phyloP scores from a whole-genome alignment of 2,797 vertebrate species.

The Chaetodon trifasciatus region DNA sequence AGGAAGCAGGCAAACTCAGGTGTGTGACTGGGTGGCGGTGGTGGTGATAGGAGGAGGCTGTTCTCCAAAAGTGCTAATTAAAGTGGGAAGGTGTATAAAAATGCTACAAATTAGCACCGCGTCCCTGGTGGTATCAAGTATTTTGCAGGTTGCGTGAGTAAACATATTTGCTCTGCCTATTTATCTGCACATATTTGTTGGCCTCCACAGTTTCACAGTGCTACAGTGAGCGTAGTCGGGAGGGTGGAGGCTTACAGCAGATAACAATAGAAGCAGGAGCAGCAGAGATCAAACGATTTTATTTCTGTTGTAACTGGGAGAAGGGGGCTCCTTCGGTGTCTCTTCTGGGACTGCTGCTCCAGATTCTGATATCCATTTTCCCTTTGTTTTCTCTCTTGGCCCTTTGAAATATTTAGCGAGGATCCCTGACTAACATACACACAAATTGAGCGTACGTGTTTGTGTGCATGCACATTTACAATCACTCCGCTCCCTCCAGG shows the following conservation, averaged over 20 bases:
- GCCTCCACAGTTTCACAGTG: constrained; percentile 43
- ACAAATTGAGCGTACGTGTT: constrained; percentile 35
- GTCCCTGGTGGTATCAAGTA: constrained; percentile 65
- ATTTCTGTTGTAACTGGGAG: constrained; percentile 80
- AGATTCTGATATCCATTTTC: constrained; percentile 82
- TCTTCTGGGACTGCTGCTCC: constrained; percentile 81
- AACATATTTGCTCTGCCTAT: constrained; percentile 72
- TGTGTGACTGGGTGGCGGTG: constrained; percentile 21
- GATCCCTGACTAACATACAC: constrained; percentile 66
- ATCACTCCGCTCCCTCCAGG: constrained; percentile 53
- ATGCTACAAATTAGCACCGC: constrained; percentile 71
- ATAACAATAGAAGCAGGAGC: constrained; percentile 76
- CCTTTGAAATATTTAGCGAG: constrained; percentile 82
- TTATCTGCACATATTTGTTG: constrained; percentile 58
- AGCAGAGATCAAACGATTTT: constrained; percentile 81
- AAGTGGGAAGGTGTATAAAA: constrained; percentile 79
- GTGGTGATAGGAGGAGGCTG: constrained; percentile 26
- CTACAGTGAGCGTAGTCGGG: constrained; percentile 31
- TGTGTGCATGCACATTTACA: constrained; percentile 39
- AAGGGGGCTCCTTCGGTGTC: constrained; percentile 67
- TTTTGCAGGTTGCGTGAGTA: constrained; percentile 76
- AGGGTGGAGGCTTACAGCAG: constrained; percentile 58
- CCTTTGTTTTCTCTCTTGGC: constrained; percentile 81
- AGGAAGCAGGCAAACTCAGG: constrained; percentile 44
- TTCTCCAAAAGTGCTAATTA: constrained; percentile 68